Base-by-base conservation (phyloP, 2,797 vertebrate species). In the Diglossa cyanea region DNA sequence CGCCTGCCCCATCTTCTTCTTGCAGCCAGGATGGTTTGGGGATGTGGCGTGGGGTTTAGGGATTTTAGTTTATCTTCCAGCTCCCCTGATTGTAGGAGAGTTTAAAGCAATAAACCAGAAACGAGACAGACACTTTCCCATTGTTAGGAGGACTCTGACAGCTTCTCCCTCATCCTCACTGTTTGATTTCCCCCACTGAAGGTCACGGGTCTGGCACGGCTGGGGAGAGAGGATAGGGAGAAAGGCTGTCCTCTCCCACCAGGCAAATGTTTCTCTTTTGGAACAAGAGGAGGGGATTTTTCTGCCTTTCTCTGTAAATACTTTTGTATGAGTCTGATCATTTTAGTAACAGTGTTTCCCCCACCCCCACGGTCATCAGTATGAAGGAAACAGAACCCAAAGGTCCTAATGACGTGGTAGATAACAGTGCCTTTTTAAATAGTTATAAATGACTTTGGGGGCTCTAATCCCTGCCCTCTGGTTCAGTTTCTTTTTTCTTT, bases 351-450 rank as follows among this genome's bases (percentile, higher is more conserved):
- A 94, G 68, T 73, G 50, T 95, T 96, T 97, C 96, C 96, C 95
- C 66, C 60, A 86, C 96, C 96, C 95, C 93, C 86, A 87, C 86
- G 30, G 95, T 96, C 96, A 97, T 97, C 96, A 95, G 80, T 97
- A 98, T 98, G 98, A 98, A 98, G 98, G 97, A 98, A 98, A 95
- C 76, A 33, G 96, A 97, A 96, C 94, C 91, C 94, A 80, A 54
- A 94, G 85, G 95, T 85, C 96, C 94, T 96, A 95, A 94, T 97
- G 74, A 88, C 86, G 51, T 3, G 80, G 45, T 96, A 96, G 93
- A 93, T 97, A 98, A 97, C 93, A 86, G 92, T 86, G 70, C 65
- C 95, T 93, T 85, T 96, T 93, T 17, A 87, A 91, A 87, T 97
- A 96, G 93, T 94, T 89, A 76, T 90, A 94, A 94, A 93, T 95